Evolutionary conservation across 2,888 invertebrate species (phyloP), one percentile per base, ranked within the genome.

Genomic region (Thymelicus acteon): DNA sequence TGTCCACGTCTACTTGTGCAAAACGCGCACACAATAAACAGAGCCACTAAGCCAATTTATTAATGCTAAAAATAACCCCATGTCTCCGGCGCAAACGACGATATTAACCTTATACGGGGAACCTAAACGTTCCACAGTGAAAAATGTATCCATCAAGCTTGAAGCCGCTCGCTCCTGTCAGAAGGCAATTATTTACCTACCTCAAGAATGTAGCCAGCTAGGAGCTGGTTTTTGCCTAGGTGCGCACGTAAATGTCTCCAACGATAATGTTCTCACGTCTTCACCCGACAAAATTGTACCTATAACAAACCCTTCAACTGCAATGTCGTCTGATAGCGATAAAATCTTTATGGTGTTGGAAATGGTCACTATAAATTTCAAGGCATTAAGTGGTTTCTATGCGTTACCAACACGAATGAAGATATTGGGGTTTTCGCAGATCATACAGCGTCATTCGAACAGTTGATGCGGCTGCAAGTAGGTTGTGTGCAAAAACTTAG

Each of bases 21-120:
- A 88, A 91, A 88, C 88, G 87, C 85, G 80, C 88, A 83, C 86
- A 90, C 90, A 91, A 90, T 91, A 91, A 90, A 88, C 84, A 84
- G 87, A 89, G 89, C 86, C 84, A 89, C 91, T 91, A 92, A 93
- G 89, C 91, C 92, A 93, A 93, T 93, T 93, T 93, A 93, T 88
- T 89, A 92, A 88, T 85, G 89, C 93, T 93, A 93, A 93, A 93
- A 93, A 93, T 93, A 93, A 89, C 89, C 81, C 86, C 85, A 90
- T 86, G 85, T 91, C 92, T 90, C 91, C 82, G 85, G 81, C 86
- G 85, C 86, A 89, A 89, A 86, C 83, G 85, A 85, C 86, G 88
- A 85, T 91, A 90, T 91, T 92, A 92, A 89, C 90, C 90, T 87
- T 91, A 87, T 87, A 88, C 83, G 86, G 84, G 82, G 85, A 88